These are phyloP conservation scores for Boloria selene DNA, from an alignment of 2,888 invertebrate species.

Conservation along the genomic window DNA sequence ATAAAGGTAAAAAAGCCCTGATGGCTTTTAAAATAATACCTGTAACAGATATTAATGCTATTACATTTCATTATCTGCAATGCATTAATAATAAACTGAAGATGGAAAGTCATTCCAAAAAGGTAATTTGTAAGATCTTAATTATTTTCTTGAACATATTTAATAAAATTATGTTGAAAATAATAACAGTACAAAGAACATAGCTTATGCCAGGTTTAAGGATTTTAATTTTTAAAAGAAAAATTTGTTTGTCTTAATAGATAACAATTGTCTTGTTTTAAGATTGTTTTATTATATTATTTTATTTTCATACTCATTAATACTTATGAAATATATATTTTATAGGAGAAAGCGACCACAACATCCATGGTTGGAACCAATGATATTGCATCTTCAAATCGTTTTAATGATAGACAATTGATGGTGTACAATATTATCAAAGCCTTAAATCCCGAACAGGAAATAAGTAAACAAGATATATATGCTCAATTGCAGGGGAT, in stretches of 20 bases:
- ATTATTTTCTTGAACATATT: not conserved
- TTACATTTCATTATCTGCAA: conserved; percentile 78
- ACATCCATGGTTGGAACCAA: conserved; percentile 72
- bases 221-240: too few species aligned
- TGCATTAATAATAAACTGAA: conserved; percentile 76
- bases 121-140: conserved; percentile 52
- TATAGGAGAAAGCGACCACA: conserved; percentile 69
- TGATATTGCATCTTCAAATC: conserved; percentile 66
- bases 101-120: conserved; percentile 76
- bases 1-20: conserved; percentile 75
- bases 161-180: not conserved
- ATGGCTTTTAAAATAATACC: conserved; percentile 78
- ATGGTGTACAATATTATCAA: conserved; percentile 75
- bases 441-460: conserved; percentile 71
- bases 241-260: too few species aligned
- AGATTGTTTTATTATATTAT: too few species aligned
- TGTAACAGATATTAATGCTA: conserved; percentile 71
- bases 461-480: conserved; percentile 78
- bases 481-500: conserved; percentile 69
- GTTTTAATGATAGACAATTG: conserved; percentile 74
- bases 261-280: too few species aligned
- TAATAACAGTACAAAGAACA: too few species aligned
- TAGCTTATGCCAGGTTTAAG: too few species aligned
- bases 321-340: conserved; percentile 30
- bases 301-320: not conserved